Evolutionary conservation across 2,888 invertebrate species (phyloP).

Genomic region (Pteria penguin): DNA sequence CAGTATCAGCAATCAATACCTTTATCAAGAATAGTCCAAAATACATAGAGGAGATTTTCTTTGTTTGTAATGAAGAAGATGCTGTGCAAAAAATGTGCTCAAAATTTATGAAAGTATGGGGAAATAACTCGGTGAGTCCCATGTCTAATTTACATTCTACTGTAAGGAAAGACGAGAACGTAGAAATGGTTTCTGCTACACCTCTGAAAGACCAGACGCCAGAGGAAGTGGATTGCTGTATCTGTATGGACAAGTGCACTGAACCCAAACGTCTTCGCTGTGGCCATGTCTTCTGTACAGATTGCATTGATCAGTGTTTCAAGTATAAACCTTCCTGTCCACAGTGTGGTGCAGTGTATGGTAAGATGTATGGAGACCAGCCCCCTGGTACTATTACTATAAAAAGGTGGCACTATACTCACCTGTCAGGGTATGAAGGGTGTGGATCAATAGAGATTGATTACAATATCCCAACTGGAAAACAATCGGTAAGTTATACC

Average conservation of each 20-base stretch:
- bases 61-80: too few relatives aligned
- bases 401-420: background rate
- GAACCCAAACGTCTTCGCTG: slow-evolving; percentile 43
- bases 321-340: slow-evolving; percentile 57
- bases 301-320: slow-evolving; percentile 47
- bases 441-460: slow-evolving; percentile 49
- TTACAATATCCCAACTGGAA: slow-evolving; percentile 58
- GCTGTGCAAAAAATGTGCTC: too few relatives aligned
- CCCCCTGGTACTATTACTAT: slow-evolving; percentile 50
- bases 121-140: too few relatives aligned
- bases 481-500: slow-evolving; percentile 64
- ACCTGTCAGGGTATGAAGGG: slow-evolving; percentile 44
- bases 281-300: slow-evolving; percentile 47
- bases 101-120: too few relatives aligned
- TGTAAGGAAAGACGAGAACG: too few relatives aligned
- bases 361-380: slow-evolving; percentile 48
- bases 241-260: slow-evolving; percentile 42
- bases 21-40: too few relatives aligned
- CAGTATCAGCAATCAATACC: too few relatives aligned
- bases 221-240: slow-evolving; percentile 37
- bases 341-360: slow-evolving; percentile 80
- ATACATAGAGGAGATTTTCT: too few relatives aligned
- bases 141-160: too few relatives aligned
- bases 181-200: too few relatives aligned
- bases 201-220: too few relatives aligned